Evolutionary conservation across 2,797 vertebrate genomes (phyloP).

Genomic region (Myripristis jacobus): DNA sequence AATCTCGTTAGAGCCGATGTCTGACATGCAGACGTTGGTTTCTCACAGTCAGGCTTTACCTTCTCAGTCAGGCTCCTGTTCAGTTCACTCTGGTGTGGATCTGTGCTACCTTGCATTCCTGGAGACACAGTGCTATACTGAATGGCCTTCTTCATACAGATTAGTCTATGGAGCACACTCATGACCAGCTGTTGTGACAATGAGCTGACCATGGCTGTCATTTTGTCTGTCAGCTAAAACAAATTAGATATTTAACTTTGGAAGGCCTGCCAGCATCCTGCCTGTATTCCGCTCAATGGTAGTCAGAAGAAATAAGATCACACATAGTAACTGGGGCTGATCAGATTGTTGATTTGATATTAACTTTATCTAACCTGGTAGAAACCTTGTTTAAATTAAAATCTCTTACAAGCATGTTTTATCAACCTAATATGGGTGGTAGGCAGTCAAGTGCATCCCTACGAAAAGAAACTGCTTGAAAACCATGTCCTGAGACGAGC

Average conservation of each 20-base stretch:
- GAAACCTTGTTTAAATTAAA: no score
- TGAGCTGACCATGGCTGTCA: constrained; percentile 6
- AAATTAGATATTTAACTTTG: not conserved
- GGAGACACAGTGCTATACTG: constrained; percentile 9
- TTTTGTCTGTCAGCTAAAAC: not conserved
- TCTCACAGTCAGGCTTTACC: constrained; percentile 7
- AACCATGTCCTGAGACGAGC: not conserved
- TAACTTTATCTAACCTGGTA: no score
- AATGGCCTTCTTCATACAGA: constrained; percentile 31
- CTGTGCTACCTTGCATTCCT: not conserved
- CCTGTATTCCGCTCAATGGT: no score
- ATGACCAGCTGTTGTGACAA: constrained; percentile 33
- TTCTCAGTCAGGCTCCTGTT: constrained; percentile 2
- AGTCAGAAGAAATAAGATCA: no score
- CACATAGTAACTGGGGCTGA: no score
- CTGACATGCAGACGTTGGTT: not conserved
- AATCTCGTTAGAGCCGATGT: no score
- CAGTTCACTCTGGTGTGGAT: constrained; percentile 13
- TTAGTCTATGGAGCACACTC: constrained; percentile 36
- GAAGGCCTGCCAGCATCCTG: not conserved
- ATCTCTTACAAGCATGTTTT: no score
- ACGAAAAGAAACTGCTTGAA: not conserved
- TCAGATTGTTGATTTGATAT: no score
- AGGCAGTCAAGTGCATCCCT: no score
- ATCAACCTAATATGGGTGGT: no score